Base-by-base conservation (phyloP, 2,888 invertebrate species). In the Fabriciana adippe region DNA sequence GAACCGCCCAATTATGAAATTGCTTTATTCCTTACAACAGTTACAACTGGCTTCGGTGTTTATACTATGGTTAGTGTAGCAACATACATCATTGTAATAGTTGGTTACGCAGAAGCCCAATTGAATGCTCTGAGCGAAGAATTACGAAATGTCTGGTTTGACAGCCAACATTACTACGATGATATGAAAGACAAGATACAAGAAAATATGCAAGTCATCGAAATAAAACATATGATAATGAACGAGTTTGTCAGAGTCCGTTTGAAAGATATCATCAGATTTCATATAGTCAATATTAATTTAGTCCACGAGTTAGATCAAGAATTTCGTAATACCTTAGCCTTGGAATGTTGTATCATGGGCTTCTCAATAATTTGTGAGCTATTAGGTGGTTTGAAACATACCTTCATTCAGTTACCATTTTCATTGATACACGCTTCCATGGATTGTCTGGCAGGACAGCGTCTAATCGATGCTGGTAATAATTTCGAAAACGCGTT, bases 381-480 rank as follows among this genome's bases (percentile, higher is more conserved):
- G 72, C 65, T 88, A 16, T 79, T 88, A 0, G 87, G 84, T 6
- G 87, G 87, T 0, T 70, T 88, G 55, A 80, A 86, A 26, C 83
- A 86, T 13, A 87, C 86, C 0, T 84, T 81, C 48, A 18, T 86
- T 2, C 74, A 83, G 54, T 59, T 87, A 16, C 85, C 85, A 0
- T 88, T 76, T 50, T 79, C 86, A 0, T 51, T 86, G 3, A 73
- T 79, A 4, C 86, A 84, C 60, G 74, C 88, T 1, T 78, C 78
- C 0, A 82, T 86, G 76, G 87, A 87, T 69, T 89, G 88, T 69
- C 75, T 82, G 1, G 78, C 76, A 2, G 89, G 89, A 0, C 89
- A 88, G 65, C 76, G 79, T 4, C 70, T 89, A 0, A 81, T 86
- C 62, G 87, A 88, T 13, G 86, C 87, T 0, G 81, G 81, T 62